phyloP scores from a whole-genome alignment of 2,888 invertebrate genomes.

The Eueremaeus valkanovi region DNA sequence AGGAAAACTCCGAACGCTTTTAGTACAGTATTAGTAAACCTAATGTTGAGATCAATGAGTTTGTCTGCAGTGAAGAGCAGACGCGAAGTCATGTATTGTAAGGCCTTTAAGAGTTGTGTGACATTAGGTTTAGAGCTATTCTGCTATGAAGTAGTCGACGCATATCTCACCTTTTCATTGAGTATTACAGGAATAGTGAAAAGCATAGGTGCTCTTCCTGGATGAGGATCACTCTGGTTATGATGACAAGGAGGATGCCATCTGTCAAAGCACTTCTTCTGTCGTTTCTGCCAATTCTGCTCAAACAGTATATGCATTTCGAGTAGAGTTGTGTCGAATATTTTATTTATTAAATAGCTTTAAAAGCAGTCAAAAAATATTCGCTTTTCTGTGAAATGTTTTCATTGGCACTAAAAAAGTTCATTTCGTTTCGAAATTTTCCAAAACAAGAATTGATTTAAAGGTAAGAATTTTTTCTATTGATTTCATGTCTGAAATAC shows the following conservation, averaged over 20 bases:
- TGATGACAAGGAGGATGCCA: not conserved
- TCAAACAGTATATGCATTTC: too few relatives aligned
- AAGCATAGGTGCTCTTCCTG: not conserved
- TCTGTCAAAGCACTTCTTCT: not conserved
- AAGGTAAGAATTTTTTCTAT: not conserved
- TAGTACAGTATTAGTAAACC: too few relatives aligned
- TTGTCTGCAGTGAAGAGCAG: not conserved
- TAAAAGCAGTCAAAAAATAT: not conserved
- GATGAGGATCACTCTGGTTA: not conserved
- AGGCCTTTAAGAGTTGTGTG: not conserved
- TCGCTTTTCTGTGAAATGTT: not conserved
- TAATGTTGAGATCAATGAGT: not conserved
- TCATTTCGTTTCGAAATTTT: not conserved
- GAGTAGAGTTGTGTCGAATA: not conserved
- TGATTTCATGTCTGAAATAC: not conserved
- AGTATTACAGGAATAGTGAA: not conserved
- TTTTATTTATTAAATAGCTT: not conserved
- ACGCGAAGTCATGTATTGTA: not conserved
- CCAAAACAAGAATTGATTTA: not conserved
- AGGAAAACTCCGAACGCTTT: too few relatives aligned
- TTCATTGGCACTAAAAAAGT: not conserved
- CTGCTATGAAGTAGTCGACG: not conserved
- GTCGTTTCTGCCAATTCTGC: not conserved
- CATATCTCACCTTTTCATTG: conserved; percentile 4
- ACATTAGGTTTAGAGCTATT: not conserved